Evolutionary conservation across 1,140 invertebrate species (phyloP).

Genomic region (Manduca sexta): DNA sequence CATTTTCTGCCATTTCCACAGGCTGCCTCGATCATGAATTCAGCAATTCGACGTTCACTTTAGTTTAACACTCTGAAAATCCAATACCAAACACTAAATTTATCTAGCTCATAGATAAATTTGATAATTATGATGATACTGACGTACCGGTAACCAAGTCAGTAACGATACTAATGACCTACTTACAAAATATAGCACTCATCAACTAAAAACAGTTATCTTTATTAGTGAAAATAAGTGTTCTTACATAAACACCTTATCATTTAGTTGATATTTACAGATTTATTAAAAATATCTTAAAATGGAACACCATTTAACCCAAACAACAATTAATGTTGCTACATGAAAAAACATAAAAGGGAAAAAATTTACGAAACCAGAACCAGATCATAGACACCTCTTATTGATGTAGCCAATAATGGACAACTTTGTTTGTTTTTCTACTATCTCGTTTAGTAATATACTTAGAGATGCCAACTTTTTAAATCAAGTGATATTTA

Average conservation of each 20-base stretch:
- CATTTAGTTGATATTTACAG: constrained; percentile 45
- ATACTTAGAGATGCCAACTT: too few species aligned
- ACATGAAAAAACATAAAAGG: too few species aligned
- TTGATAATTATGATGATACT: constrained; percentile 28
- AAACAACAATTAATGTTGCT: constrained; percentile 31
- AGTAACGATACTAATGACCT: constrained; percentile 37
- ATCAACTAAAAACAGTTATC: constrained; percentile 16
- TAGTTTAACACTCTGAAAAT: constrained; percentile 17
- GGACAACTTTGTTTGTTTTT: too few species aligned
- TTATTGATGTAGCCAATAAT: constrained; percentile 1
- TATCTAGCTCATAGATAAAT: constrained; percentile 8
- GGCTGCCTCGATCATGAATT: constrained; percentile 36
- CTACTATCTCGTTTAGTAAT: too few species aligned
- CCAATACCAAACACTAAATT: constrained; percentile 5
- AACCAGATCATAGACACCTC: too few species aligned
- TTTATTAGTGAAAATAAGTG: constrained; percentile 20
- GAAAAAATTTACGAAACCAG: too few species aligned
- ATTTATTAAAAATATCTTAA: constrained; percentile 42
- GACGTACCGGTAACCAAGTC: constrained; percentile 70
- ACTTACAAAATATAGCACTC: constrained; percentile 47
- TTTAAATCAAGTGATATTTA: too few species aligned
- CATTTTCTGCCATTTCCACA: constrained; percentile 75
- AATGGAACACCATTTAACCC: constrained; percentile 18
- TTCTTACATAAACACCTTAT: constrained; percentile 33
- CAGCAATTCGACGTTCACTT: constrained; percentile 12